Base-by-base conservation (phyloP, 2,888 invertebrate genomes). In the Cartodere bifasciata region DNA sequence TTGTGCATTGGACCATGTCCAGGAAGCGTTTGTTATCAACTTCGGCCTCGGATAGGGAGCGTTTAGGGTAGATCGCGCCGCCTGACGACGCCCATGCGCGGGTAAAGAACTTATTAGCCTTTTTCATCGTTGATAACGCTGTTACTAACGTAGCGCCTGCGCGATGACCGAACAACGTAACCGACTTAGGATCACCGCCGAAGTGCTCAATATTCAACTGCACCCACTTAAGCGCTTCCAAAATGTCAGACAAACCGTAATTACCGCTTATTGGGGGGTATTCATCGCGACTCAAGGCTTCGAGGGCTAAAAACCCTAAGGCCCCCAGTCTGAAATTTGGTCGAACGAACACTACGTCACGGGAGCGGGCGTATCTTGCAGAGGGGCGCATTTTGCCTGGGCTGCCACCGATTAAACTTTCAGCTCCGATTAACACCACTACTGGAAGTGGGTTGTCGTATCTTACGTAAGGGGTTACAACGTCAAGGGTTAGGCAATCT, bases 271-370 rank as follows among this genome's bases (percentile, higher is more conserved):
- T 75, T 15, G 66, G 70, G 0, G 83, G 81, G 51, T 83, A 75
- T 12, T 73, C 68, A 0, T 74, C 64, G 43, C 75, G 69, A 0
- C 80, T 74, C 1, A 87, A 59, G 2, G 72, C 65, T 34, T 79
- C 75, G 4, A 78, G 61, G 0, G 90, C 77, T 28, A 91, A 63
- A 53, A 90, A 91, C 3, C 92, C 92, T 32, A 60, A 39, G 4
- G 48, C 53, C 1, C 60, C 60, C 23, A 60, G 35, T 46, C 90
- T 71, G 60, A 88, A 88, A 51, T 88, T 87, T 3, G 88, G 86
- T 37, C 83, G 69, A 2, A 91, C 88, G 52, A 85, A 84, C 4
- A 91, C 76, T 2, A 86, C 78, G 52, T 87, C 82, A 36, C 79
- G 74, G 2, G 77, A 73, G 26, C 75, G 70, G 0, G 87, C 77